These are phyloP conservation scores for Caranx melampygus DNA, from an alignment of 2,113 vertebrate species.

Conservation along the genomic window DNA sequence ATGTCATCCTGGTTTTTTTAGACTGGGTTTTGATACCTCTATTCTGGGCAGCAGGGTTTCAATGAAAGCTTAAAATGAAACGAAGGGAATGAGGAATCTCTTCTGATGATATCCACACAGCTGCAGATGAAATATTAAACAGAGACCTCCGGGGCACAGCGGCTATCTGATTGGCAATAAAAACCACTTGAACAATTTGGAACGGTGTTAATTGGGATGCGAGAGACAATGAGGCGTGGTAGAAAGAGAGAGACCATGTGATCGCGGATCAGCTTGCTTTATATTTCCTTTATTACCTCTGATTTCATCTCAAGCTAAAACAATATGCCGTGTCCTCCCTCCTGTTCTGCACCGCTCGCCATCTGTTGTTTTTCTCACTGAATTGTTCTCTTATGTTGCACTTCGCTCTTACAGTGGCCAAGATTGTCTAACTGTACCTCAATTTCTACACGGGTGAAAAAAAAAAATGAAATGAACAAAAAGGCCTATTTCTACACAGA, in stretches of 20 bases:
- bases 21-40: slow-evolving; percentile 43
- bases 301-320: slow-evolving; percentile 46
- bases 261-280: slow-evolving; percentile 48
- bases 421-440: slow-evolving; percentile 53
- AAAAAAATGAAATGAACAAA: slow-evolving; percentile 64
- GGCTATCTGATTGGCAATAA: slow-evolving; percentile 63
- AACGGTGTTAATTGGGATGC: slow-evolving; percentile 68
- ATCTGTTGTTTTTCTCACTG: slow-evolving; percentile 51
- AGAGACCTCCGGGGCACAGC: slow-evolving; percentile 62
- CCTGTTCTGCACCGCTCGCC: slow-evolving; percentile 38
- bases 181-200: slow-evolving; percentile 54
- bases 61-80: slow-evolving; percentile 65
- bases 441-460: slow-evolving; percentile 50
- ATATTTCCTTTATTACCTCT: slow-evolving; percentile 44
- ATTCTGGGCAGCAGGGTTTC: slow-evolving; percentile 37
- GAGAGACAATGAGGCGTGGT: slow-evolving; percentile 42
- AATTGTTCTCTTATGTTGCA: slow-evolving; percentile 41
- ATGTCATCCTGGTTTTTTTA: slow-evolving; percentile 58
- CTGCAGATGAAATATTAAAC: slow-evolving; percentile 77
- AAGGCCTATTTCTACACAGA: slow-evolving; percentile 49
- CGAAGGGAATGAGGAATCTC: slow-evolving; percentile 60
- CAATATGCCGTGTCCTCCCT: slow-evolving; percentile 6
- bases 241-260: slow-evolving; percentile 11
- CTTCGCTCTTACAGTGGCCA: slow-evolving; percentile 21
- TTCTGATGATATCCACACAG: slow-evolving; percentile 61